Conservation (phyloP, 2,113 vertebrate species). For the Phoenicopterus ruber region DNA sequence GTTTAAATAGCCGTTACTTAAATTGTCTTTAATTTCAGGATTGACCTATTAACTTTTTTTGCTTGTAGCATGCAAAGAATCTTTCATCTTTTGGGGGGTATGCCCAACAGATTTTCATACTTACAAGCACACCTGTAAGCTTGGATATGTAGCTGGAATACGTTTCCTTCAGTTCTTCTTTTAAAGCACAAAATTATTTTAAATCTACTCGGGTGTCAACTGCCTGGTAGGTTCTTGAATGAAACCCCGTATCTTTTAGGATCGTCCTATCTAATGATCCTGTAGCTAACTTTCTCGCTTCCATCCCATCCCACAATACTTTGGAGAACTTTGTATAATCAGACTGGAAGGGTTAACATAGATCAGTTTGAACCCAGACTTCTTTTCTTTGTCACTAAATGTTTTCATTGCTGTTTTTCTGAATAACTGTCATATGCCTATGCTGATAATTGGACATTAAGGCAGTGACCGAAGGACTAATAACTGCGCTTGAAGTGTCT, state of each 20-base stretch:
- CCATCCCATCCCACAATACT: background rate
- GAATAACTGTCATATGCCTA: background rate
- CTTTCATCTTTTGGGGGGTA: background rate
- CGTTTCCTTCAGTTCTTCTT: background rate
- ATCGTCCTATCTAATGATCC: background rate
- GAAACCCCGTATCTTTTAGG: background rate
- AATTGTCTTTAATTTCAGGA: background rate
- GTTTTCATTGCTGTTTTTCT: background rate
- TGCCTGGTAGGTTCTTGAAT: background rate
- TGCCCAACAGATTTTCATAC: background rate
- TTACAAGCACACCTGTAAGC: background rate
- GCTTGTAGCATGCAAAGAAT: background rate
- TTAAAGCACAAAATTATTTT: background rate
- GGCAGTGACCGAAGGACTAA: background rate
- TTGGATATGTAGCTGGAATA: background rate
- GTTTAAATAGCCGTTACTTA: background rate
- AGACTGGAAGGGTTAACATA: background rate
- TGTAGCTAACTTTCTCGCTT: background rate
- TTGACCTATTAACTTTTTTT: background rate
- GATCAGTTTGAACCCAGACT: background rate
- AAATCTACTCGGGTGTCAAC: background rate
- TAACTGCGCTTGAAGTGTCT: background rate
- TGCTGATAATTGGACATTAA: background rate
- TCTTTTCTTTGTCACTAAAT: background rate
- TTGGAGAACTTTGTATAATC: background rate